Base-by-base conservation (phyloP, 2,888 invertebrate species). In the Platycnemis pennipes region DNA sequence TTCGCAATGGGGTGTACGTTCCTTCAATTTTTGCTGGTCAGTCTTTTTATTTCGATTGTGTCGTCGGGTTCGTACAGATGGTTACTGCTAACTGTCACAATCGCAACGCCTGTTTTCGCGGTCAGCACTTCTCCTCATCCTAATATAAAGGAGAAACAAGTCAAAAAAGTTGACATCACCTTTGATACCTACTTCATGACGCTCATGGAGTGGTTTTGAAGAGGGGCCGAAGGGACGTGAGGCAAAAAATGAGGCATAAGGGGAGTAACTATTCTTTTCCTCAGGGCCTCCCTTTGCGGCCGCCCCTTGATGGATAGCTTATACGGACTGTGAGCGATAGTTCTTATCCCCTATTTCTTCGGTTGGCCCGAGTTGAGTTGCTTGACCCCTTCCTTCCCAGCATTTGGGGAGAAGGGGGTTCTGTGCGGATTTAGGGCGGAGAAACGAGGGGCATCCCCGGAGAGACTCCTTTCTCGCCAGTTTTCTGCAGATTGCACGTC, bases 301-400 rank as follows among this genome's bases (percentile, higher is more conserved):
- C 77, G 11, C 37, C 77, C 26, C 77, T 77, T 77, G 77, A 77
- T 69, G 69, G 69, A 69, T 77, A 77, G 77, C 77, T 37, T 77
- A 37, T 77, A 77, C 37, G 37, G 77, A 77, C 37, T 77, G 77
- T 77, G 31, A 77, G 37, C 77, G 77, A 77, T 77, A 77, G 77
- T 77, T 77, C 77, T 37, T 77, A 37, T 11, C 77, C 77, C 37
- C 13, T 77, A 16, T 77, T 37, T 77, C 37, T 77, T 77, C 77
- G 0, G 13, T 77, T 77, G 77, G 77, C 77, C 77, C 77, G 13
- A 77, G 77, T 77, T 77, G 13, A 77, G 77, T 77, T 77, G 31
- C 37, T 77, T 77, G 77, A 37, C 77, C 77, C 77, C 26, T 26
- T 77, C 19, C 26, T 7, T 63, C 63, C n/a, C 5, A 26, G 26